Evolutionary conservation across 2,797 vertebrate species (phyloP), one percentile per base, ranked within the genome.

Genomic region (Poecilia picta): DNA sequence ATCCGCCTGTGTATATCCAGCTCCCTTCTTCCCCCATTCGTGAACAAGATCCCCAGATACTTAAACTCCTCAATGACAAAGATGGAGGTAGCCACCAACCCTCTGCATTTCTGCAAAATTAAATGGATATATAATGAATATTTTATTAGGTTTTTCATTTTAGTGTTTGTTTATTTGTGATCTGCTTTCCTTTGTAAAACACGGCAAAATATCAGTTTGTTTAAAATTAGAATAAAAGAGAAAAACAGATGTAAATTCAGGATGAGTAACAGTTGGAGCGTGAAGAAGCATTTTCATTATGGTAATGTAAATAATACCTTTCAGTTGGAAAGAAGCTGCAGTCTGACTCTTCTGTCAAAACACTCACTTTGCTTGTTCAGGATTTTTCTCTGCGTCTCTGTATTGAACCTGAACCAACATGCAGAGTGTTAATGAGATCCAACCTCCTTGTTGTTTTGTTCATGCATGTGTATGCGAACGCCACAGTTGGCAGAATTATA

Each of bases 391-490:
- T 64, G 13, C n/a, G n/a, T n/a, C n/a, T n/a, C n/a, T n/a, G n/a
- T 18, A 8, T 62, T 64, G 31, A 36, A 36, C 18, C 74, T 31
- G 25, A 57, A 53, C 23, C 62, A 57, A 23, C 0, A 12, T 46
- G 62, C 72, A 70, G 73, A 11, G 62, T 80, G 73, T 36, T 20
- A 53, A 66, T 68, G 23, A 53, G 59, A 47, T 76, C 31, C 31
- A 46, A 75, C 72, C 49, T 53, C 72, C 31, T 16, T 53, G 72
- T 36, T 36, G 47, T 39, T 36, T 16, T 73, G 45, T n/a, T 23
- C 18, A 36, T 33, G 11, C 16, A 39, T 64, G 36, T 28, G 23
- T n/a, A 36, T 73, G 10, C 3, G 2, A 49, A 18, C 36, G 53
- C 8, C 39, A 59, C 28, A 46, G n/a, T 62, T 43, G 1, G 23